These are phyloP conservation scores for Heterodera carotae DNA, from an alignment of 1,140 invertebrate species.

Conservation along the genomic window DNA sequence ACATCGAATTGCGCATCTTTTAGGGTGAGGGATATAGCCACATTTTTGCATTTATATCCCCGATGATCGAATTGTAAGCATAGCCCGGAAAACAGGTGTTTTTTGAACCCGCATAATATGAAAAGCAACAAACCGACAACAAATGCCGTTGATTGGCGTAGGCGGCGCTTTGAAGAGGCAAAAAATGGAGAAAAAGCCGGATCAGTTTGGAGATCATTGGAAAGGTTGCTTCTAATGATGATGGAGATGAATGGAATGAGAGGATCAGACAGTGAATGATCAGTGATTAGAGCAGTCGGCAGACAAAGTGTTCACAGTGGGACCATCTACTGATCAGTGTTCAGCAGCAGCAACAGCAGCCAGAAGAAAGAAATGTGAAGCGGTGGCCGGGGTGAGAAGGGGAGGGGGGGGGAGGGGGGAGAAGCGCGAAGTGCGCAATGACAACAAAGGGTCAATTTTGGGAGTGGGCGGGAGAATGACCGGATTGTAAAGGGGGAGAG, in stretches of 20 bases:
- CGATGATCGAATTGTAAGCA: no score
- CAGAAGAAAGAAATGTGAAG: background rate
- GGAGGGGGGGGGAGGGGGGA: no score
- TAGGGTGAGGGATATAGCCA: no score
- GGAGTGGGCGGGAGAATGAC: background rate
- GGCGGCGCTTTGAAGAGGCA: background rate
- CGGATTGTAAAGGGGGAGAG: background rate
- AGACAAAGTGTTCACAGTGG: background rate
- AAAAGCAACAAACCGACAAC: background rate
- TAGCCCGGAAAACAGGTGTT: no score
- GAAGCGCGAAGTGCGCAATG: background rate
- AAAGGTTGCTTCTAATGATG: background rate
- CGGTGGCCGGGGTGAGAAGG: background rate
- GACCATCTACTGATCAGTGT: no score
- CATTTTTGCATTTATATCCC: background rate
- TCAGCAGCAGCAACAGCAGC: no score
- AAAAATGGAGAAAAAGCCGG: background rate
- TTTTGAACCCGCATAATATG: no score
- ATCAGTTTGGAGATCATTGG: background rate
- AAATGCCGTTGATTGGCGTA: background rate
- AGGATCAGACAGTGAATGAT: background rate
- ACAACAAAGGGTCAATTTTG: constrained; percentile 2
- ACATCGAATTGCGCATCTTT: background rate
- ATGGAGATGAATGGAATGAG: background rate
- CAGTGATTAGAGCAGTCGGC: background rate